phyloP scores from a whole-genome alignment of 2,797 vertebrate species.

The Lithobates sylvaticus region DNA sequence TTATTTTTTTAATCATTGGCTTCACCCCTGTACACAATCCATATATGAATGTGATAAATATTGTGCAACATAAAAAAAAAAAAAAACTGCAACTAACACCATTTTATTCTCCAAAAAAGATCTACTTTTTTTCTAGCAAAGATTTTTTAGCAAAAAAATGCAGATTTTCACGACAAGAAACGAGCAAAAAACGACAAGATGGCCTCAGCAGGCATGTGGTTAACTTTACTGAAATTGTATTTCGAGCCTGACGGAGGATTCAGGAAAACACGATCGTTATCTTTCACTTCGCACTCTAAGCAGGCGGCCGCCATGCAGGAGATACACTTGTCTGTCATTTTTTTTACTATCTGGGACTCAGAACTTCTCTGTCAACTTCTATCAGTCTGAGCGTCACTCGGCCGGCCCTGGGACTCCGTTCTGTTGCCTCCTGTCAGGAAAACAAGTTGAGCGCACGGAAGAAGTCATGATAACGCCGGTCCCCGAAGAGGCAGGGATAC shows the following conservation, averaged over 20 bases:
- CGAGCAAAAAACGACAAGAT: no score
- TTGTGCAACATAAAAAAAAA: no score
- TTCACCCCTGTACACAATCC: no score
- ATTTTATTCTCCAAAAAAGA: no score
- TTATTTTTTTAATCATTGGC: no score
- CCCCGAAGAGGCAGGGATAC: not conserved
- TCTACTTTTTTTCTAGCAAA: no score
- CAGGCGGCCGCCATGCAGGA: not conserved
- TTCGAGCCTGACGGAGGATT: not conserved
- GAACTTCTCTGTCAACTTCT: constrained; percentile 10
- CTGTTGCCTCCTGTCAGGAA: constrained; percentile 1
- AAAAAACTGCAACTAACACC: no score
- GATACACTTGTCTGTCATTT: constrained; percentile 18
- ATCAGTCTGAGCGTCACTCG: not conserved
- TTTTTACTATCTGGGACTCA: not conserved
- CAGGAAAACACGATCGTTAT: not conserved
- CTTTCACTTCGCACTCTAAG: not conserved
- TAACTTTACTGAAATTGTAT: not conserved
- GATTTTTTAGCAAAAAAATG: no score
- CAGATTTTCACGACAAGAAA: no score
- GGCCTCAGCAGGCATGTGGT: no score
- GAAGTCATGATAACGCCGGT: constrained; percentile 28
- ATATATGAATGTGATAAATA: no score
- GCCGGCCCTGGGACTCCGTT: not conserved
- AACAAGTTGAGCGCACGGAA: not conserved